Conservation (phyloP, 2,888 invertebrate species). For the Ischnura elegans region DNA sequence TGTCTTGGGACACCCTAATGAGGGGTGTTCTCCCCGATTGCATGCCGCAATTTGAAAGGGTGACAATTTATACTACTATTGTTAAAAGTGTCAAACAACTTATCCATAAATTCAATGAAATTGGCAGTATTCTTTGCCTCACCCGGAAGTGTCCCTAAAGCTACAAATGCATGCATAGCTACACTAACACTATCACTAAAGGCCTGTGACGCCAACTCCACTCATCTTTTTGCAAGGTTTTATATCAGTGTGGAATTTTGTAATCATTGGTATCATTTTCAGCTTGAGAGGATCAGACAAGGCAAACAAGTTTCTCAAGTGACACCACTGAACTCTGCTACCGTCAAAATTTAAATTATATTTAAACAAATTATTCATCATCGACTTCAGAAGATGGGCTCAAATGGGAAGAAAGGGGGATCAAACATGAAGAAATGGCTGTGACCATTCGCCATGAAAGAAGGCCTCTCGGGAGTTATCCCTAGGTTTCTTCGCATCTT, state of each 20-base stretch:
- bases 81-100: too few relatives aligned
- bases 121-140: too few relatives aligned
- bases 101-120: too few relatives aligned
- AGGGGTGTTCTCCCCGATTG: too few relatives aligned
- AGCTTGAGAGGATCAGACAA: neutral
- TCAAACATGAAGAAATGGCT: neutral
- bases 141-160: neutral
- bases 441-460: neutral
- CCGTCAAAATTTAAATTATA: neutral
- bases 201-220: neutral
- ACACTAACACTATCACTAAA: constrained; percentile 7
- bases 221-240: constrained; percentile 17
- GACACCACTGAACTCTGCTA: neutral
- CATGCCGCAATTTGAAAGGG: too few relatives aligned
- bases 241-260: constrained; percentile 8
- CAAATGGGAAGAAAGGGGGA: too few relatives aligned
- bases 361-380: neutral
- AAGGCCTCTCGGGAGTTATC: neutral
- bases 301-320: neutral
- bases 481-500: neutral
- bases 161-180: neutral
- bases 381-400: neutral
- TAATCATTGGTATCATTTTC: neutral
- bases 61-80: too few relatives aligned
- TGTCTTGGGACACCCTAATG: too few relatives aligned